Conservation (phyloP, 2,797 vertebrate genomes). For the Otolemur crassicaudatus region DNA sequence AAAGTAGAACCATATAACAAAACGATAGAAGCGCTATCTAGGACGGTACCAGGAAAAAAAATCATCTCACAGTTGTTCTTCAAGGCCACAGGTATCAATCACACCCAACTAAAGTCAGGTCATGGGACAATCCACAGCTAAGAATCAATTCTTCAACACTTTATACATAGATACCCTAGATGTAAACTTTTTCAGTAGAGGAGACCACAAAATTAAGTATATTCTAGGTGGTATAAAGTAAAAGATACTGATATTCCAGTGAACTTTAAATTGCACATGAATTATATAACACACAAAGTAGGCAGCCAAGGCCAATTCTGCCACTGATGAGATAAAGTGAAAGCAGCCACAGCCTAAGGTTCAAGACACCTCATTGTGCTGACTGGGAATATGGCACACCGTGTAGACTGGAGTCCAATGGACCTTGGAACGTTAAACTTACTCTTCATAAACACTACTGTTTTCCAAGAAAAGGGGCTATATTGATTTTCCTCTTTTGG, state of each 20-base stretch:
- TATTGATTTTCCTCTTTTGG: neutral
- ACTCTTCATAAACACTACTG: constrained; percentile 12
- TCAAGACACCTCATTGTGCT: neutral
- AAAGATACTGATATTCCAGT: neutral
- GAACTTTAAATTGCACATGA: neutral
- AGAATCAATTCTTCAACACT: constrained; percentile 10
- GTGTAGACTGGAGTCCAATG: too few species aligned
- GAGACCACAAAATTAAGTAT: neutral
- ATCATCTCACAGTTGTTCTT: constrained; percentile 18
- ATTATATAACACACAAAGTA: neutral
- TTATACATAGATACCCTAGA: neutral
- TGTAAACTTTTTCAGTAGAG: neutral
- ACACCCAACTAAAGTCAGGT: neutral
- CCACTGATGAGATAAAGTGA: neutral
- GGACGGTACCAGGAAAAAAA: neutral
- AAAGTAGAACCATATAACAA: neutral
- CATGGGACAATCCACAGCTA: fast-evolving
- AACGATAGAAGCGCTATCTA: neutral
- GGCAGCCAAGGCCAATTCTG: neutral
- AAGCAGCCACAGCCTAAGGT: neutral
- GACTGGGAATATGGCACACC: neutral
- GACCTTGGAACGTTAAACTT: neutral
- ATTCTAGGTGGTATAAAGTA: neutral
- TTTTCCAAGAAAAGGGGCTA: neutral
- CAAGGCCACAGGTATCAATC: constrained; percentile 3